These are phyloP conservation scores for Drosophila rubida DNA, from an alignment of 2,888 invertebrate species.

Conservation along the genomic window DNA sequence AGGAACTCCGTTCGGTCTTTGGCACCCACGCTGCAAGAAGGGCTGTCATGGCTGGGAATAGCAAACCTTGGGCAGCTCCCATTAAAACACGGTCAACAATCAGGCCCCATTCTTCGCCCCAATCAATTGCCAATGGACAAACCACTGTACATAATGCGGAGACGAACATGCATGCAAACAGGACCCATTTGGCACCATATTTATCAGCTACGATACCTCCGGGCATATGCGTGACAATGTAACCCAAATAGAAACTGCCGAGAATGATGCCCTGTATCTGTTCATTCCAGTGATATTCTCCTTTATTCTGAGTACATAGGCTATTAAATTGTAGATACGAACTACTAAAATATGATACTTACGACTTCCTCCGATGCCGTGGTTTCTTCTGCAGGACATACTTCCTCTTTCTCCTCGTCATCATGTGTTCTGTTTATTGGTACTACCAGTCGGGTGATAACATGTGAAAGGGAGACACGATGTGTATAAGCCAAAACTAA, in stretches of 20 bases:
- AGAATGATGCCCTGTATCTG: conserved; percentile 89
- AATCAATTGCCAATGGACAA: conserved; percentile 23
- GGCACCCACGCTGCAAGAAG: conserved; percentile 92
- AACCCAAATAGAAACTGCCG: conserved; percentile 93
- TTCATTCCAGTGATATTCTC: conserved; percentile 88
- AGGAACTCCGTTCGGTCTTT: conserved; percentile 89
- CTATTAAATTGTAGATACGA: background rate
- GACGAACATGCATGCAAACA: conserved; percentile 90
- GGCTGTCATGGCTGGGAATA: conserved; percentile 92
- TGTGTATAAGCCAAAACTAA: conserved; percentile 89
- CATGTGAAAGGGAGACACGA: conserved; percentile 88
- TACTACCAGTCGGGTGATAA: conserved; percentile 86
- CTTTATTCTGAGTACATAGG: conserved; percentile 20
- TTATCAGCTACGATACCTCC: conserved; percentile 91
- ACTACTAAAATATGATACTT: background rate
- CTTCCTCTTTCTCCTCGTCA: background rate
- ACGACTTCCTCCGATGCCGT: background rate
- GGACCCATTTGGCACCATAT: conserved; percentile 92
- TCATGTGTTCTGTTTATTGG: conserved; percentile 13
- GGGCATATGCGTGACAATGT: conserved; percentile 91
- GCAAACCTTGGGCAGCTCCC: conserved; percentile 93
- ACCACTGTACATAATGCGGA: conserved; percentile 86
- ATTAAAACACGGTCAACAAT: conserved; percentile 89
- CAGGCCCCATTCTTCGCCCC: conserved; percentile 85
- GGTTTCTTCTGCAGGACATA: conserved; percentile 22